These are phyloP conservation scores for Phoebastria nigripes DNA, from an alignment of 2,797 vertebrate species.

Conservation along the genomic window DNA sequence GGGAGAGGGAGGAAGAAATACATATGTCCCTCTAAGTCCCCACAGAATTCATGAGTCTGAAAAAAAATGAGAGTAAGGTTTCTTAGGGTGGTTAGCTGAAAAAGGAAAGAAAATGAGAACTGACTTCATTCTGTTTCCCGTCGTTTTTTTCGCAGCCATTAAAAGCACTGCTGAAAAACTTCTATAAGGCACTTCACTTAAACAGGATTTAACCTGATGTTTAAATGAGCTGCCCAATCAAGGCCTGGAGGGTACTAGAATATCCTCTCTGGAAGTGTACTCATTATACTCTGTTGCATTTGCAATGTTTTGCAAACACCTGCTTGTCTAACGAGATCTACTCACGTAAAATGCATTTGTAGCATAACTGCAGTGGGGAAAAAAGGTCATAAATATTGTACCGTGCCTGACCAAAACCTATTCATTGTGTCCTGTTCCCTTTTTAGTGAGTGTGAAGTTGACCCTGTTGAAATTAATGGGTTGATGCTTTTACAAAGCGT, in stretches of 20 bases:
- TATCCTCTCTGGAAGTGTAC: slow-evolving; percentile 6
- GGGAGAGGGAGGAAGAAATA: neutral
- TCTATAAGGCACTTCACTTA: neutral
- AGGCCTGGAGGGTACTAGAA: neutral
- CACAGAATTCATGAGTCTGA: fast-evolving
- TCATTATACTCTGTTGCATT: neutral
- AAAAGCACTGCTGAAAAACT: neutral
- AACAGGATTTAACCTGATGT: slow-evolving; percentile 40
- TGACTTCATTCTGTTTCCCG: neutral
- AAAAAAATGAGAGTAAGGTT: neutral
- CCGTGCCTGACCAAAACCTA: neutral
- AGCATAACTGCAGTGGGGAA: neutral
- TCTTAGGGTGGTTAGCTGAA: neutral
- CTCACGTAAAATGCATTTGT: neutral
- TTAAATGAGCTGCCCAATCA: slow-evolving; percentile 29
- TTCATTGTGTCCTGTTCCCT: neutral
- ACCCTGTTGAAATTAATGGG: neutral
- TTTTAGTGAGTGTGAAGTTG: neutral
- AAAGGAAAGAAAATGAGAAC: neutral
- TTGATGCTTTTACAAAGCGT: neutral
- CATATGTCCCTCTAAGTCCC: fast-evolving
- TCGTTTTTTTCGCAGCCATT: neutral
- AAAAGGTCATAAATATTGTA: neutral
- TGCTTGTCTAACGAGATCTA: neutral
- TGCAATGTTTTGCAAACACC: neutral